These are phyloP conservation scores for Sitodiplosis mosellana DNA, from an alignment of 1,140 invertebrate species.

Conservation along the genomic window DNA sequence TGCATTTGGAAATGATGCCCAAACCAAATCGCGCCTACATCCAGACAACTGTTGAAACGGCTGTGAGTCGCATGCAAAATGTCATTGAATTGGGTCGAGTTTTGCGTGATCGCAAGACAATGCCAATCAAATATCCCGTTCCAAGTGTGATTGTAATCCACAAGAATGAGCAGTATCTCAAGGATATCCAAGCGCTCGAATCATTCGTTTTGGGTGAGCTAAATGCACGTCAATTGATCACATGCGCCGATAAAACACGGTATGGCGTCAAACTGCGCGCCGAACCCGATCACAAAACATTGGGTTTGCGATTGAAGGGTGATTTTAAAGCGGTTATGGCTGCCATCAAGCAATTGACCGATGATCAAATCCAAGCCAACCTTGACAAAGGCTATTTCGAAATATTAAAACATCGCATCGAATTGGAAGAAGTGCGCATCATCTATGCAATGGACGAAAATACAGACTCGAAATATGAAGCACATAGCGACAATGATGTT, in stretches of 20 bases:
- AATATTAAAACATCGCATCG: slow-evolving; percentile 57
- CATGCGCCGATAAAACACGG: slow-evolving; percentile 79
- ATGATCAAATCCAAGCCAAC: slow-evolving; percentile 63
- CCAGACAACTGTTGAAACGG: slow-evolving; percentile 69
- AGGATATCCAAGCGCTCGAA: slow-evolving; percentile 67
- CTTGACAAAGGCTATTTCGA: slow-evolving; percentile 49
- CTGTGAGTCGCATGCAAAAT: slow-evolving; percentile 83
- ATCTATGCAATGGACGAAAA: slow-evolving; percentile 54
- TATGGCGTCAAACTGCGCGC: slow-evolving; percentile 87
- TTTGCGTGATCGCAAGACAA: slow-evolving; percentile 77
- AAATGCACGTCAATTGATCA: slow-evolving; percentile 76
- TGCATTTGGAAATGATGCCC: slow-evolving; percentile 83
- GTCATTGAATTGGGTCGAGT: slow-evolving; percentile 89
- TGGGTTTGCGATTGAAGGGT: slow-evolving; percentile 75
- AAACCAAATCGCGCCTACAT: slow-evolving; percentile 52
- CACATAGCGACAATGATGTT: slow-evolving; percentile 77
- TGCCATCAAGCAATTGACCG: slow-evolving; percentile 62
- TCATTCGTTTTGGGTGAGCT: slow-evolving; percentile 85
- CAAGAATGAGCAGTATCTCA: slow-evolving; percentile 54
- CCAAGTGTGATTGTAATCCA: slow-evolving; percentile 92
- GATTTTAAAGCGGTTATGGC: slow-evolving; percentile 76
- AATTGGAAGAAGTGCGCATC: slow-evolving; percentile 63
- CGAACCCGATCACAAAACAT: slow-evolving; percentile 69
- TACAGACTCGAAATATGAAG: slow-evolving; percentile 54
- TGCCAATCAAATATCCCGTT: slow-evolving; percentile 92